Evolutionary conservation across 2,113 vertebrate genomes (phyloP), one percentile per base, ranked within the genome.

Genomic region (Orcinus orca): DNA sequence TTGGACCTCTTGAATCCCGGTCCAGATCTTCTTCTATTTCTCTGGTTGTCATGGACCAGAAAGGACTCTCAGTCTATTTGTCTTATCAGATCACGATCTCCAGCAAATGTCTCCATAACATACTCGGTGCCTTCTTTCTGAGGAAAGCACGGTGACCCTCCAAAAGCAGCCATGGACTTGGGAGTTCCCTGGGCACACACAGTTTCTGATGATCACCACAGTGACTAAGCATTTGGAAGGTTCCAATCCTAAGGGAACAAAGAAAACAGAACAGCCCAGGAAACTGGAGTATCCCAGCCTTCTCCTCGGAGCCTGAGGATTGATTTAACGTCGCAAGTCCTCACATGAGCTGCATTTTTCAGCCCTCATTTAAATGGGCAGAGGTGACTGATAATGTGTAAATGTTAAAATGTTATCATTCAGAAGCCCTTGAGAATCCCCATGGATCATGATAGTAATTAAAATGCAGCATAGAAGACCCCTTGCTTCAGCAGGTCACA

Each of bases 321-420:
- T 55, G 63, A 53, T 90, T 95, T 31, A 70, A 62, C 53, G 53
- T 89, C 31, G 23, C 18, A 58, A 9, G 12, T 55, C 53, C 53
- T 90, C 38, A 29, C 9, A 5, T 3, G 44, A 47, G 26, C 71
- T 53, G 47, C n/a, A 2, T 67, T 96, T 76, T 77, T 44, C 58
- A 36, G 70, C 58, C 53, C 70, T 77, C 21, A 68, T 93, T 68
- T 93, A 76, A 83, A 58, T 17, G 9, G 60, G 65, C 55, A 55
- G n/a, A 65, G 81, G 41, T 84, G 68, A 90, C 63, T 92, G 44
- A 67, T 85, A 92, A 47, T 55, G 47, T 74, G 29, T 83, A 88
- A 36, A 84, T 80, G 68, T 82, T 88, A 96, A 91, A 85, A 63
- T 63, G 71, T 81, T 74, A 44, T 92, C 83, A 62, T 85, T 97